Percentiles rank a stretch among this genome's conserved stretches.
phyloP scores from a whole-genome alignment of 2,113 vertebrate species.

The Melanerpes aurifrons region DNA sequence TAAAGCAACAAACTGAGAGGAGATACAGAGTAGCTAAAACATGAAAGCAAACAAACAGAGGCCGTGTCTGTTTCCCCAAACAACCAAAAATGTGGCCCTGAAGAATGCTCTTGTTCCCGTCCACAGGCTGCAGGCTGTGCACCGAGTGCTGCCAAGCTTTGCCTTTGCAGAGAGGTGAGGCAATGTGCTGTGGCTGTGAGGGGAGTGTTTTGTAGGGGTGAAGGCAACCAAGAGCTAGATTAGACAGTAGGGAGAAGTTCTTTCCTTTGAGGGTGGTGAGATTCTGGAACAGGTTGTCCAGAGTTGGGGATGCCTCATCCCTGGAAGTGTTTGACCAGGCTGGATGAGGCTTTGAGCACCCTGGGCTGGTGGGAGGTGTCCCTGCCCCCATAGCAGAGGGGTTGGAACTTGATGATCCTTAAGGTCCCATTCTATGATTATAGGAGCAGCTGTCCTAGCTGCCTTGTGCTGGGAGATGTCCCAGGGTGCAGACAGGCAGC shows the following conservation, averaged over 20 bases:
- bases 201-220: background rate
- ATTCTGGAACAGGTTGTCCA: too few relatives aligned
- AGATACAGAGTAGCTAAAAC: background rate
- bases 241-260: too few relatives aligned
- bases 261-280: too few relatives aligned
- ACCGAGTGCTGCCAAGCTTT: background rate
- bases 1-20: conserved; percentile 38
- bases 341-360: too few relatives aligned
- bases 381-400: too few relatives aligned
- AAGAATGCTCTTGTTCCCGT: background rate
- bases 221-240: background rate
- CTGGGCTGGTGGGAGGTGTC: too few relatives aligned
- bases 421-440: too few relatives aligned
- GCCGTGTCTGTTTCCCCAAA: background rate
- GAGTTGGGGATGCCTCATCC: too few relatives aligned
- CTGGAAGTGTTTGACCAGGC: too few relatives aligned
- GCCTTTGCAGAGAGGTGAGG: background rate
- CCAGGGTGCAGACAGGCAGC: background rate
- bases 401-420: too few relatives aligned
- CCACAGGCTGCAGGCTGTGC: background rate
- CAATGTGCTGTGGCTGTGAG: background rate
- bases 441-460: background rate
- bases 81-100: background rate
- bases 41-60: background rate
- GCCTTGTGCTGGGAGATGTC: background rate